phyloP scores from a whole-genome alignment of 2,797 vertebrate species.

The Miichthys miiuy region DNA sequence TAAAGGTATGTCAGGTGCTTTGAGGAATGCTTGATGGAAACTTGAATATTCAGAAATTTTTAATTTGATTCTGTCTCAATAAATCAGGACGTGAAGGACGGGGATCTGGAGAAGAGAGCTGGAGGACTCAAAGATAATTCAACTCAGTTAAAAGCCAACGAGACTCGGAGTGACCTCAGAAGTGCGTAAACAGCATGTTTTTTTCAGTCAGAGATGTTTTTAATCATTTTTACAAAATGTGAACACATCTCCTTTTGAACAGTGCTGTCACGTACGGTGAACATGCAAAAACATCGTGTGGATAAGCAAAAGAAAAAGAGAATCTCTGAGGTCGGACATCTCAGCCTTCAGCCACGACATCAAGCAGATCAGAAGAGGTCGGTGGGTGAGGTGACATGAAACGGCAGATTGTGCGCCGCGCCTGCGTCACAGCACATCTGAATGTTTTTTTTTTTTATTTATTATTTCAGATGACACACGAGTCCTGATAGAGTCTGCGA shows the following conservation, averaged over 20 bases:
- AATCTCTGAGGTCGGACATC: conserved; percentile 71
- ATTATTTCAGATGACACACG: conserved; percentile 81
- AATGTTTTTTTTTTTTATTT: conserved; percentile 1
- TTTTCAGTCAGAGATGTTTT: background rate
- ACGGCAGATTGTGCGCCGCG: background rate
- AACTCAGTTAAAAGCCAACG: conserved; percentile 75
- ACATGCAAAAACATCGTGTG: conserved; percentile 73
- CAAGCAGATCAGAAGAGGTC: conserved; percentile 85
- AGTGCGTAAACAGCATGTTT: conserved; percentile 70
- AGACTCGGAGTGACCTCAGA: conserved; percentile 78
- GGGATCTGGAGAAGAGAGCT: conserved; percentile 82
- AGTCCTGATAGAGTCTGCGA: conserved; percentile 78
- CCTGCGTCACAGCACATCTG: background rate
- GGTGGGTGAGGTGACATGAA: background rate
- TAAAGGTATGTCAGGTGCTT: conserved; percentile 69
- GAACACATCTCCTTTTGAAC: conserved; percentile 33
- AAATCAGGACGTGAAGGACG: conserved; percentile 83
- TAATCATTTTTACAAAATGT: background rate
- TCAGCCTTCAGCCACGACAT: conserved; percentile 72
- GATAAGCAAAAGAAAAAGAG: conserved; percentile 76
- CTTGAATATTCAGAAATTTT: background rate
- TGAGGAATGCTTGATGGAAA: background rate
- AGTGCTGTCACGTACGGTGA: conserved; percentile 80
- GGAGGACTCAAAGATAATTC: conserved; percentile 80
- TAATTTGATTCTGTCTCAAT: conserved; percentile 70